These are phyloP conservation scores for Accipiter virgatus DNA, from an alignment of 2,113 vertebrate genomes.

Conservation along the genomic window DNA sequence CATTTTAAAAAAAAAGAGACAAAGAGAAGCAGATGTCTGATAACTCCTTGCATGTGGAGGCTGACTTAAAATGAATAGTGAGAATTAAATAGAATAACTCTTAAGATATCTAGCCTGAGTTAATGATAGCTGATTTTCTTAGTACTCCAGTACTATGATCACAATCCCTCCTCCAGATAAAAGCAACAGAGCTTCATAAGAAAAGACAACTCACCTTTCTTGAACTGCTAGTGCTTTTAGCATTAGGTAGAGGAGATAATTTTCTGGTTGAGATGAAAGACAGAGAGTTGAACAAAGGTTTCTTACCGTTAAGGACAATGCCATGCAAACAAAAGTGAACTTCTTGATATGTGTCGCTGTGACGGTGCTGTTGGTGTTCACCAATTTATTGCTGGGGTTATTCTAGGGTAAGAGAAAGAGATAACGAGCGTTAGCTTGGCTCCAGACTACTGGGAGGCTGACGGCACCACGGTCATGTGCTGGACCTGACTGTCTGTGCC, in stretches of 20 bases:
- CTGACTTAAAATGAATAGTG: background rate
- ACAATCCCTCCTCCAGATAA: background rate
- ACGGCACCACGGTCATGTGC: background rate
- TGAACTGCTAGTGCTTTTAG: background rate
- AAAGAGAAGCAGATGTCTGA: background rate
- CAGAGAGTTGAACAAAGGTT: background rate
- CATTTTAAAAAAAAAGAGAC: background rate
- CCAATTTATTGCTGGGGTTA: slow-evolving; percentile 92
- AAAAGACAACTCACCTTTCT: background rate
- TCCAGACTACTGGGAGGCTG: background rate
- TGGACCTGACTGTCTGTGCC: background rate
- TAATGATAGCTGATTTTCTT: background rate
- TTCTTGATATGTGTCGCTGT: slow-evolving; percentile 90
- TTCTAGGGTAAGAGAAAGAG: slow-evolving; percentile 76
- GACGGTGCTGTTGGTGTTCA: slow-evolving; percentile 74
- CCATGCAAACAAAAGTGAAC: slow-evolving; percentile 94
- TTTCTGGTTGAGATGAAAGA: background rate
- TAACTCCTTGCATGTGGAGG: background rate
- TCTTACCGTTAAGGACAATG: slow-evolving; percentile 91
- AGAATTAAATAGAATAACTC: background rate
- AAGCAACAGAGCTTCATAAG: background rate
- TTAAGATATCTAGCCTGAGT: background rate
- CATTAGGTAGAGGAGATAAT: background rate
- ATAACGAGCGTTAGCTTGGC: slow-evolving; percentile 1
- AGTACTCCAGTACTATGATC: background rate